A percentile compares a stretch with the other conserved stretches of the same genome.
Evolutionary conservation across 2,113 vertebrate genomes (phyloP).

Genomic region (Psilopogon haemacephalus): DNA sequence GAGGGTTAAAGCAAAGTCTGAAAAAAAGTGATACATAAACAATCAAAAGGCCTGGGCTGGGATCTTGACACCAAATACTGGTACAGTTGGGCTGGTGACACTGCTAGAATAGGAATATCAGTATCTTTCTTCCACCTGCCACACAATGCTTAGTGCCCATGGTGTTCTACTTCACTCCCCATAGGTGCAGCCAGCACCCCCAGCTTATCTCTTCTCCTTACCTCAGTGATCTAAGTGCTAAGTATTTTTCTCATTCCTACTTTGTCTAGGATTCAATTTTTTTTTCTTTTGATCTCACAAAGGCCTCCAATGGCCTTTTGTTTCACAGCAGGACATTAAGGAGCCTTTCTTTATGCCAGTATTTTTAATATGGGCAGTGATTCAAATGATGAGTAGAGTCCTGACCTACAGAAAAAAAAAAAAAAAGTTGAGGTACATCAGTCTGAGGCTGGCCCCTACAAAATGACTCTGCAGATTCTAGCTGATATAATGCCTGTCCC

Average conservation of each 20-base stretch:
- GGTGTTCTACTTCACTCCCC: not conserved
- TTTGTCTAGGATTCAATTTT: not conserved
- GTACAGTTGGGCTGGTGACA: not conserved
- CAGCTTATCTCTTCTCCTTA: not conserved
- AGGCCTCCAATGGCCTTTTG: not conserved
- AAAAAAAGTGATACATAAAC: not conserved
- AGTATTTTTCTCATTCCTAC: not conserved
- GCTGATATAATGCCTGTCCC: not conserved
- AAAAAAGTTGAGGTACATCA: not conserved
- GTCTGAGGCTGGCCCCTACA: not conserved
- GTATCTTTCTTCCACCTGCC: not conserved
- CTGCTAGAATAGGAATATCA: not conserved
- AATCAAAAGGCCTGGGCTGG: not conserved
- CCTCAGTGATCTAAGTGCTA: not conserved
- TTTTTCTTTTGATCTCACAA: not conserved
- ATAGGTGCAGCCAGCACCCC: not conserved
- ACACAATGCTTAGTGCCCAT: rapidly evolving
- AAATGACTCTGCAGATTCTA: constrained; percentile 1
- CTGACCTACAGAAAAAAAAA: not conserved
- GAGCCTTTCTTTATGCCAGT: not conserved
- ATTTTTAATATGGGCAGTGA: not conserved
- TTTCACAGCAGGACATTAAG: not conserved
- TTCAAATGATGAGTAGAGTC: not conserved
- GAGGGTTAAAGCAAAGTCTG: not conserved
- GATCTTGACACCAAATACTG: not conserved